phyloP scores from a whole-genome alignment of 2,113 vertebrate genomes.

The Dipodomys merriami region DNA sequence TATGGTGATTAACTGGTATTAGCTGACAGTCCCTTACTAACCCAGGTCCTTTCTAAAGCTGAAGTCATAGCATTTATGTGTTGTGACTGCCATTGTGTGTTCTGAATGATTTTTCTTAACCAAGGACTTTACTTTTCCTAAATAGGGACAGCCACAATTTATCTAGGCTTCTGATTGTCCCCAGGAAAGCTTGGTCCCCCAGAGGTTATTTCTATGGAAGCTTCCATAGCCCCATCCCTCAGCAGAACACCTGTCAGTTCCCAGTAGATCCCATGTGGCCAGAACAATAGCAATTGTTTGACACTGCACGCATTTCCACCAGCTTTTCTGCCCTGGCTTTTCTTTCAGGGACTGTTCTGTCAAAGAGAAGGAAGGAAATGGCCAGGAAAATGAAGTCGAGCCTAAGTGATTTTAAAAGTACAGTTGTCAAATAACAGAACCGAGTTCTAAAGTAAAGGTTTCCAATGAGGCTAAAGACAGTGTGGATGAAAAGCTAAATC shows the following conservation, averaged over 20 bases:
- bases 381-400: constrained; percentile 75
- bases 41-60: not conserved
- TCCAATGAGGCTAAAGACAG: not conserved
- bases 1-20: not conserved
- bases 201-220: not conserved
- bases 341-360: constrained; percentile 62
- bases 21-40: not conserved
- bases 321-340: constrained; percentile 46
- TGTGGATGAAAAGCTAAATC: not conserved
- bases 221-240: not conserved
- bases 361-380: constrained; percentile 77
- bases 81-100: not conserved
- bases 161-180: not conserved
- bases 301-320: not conserved
- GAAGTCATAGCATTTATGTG: not conserved
- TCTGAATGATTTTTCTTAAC: not conserved
- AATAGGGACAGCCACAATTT: not conserved
- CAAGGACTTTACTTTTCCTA: not conserved
- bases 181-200: not conserved
- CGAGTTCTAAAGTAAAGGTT: constrained; percentile 25
- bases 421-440: constrained; percentile 58
- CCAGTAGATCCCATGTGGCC: not conserved
- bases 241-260: constrained; percentile 47
- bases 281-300: constrained; percentile 74
- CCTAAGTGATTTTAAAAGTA: constrained; percentile 58